Percentiles rank a stretch among this genome's conserved stretches.
phyloP scores from a whole-genome alignment of 2,888 invertebrate genomes.

The Scaptomyza parva region DNA sequence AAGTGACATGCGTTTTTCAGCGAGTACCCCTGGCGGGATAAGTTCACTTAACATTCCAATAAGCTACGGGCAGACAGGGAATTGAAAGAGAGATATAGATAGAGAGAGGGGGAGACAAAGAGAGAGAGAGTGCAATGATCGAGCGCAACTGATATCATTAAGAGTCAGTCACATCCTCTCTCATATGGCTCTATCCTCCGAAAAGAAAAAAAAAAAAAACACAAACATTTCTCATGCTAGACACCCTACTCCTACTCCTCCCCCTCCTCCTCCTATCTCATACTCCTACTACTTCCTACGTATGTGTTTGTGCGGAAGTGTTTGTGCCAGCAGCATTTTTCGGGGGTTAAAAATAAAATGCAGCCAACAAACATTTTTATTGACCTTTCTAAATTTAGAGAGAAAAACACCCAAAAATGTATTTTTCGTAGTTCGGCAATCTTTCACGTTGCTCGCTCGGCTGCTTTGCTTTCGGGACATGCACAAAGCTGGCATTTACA shows the following conservation, averaged over 20 bases:
- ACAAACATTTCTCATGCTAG: conserved; percentile 11
- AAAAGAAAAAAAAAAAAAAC: conserved; percentile 3
- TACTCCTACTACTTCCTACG: no score
- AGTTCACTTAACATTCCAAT: conserved; percentile 74
- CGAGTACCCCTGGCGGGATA: conserved; percentile 76
- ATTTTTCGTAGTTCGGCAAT: conserved; percentile 46
- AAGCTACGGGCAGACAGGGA: conserved; percentile 60
- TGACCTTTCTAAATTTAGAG: conserved; percentile 72
- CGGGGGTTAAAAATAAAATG: conserved; percentile 65
- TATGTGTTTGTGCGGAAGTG: conserved; percentile 69
- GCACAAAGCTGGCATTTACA: conserved; percentile 16
- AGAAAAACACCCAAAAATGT: conserved; percentile 57
- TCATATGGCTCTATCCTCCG: conserved; percentile 9
- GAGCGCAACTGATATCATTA: conserved; percentile 72
- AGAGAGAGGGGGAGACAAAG: not conserved
- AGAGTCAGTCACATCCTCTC: conserved; percentile 66
- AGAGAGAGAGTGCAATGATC: conserved; percentile 38
- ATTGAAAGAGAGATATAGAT: not conserved
- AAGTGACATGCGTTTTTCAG: conserved; percentile 81
- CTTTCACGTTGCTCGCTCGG: conserved; percentile 50
- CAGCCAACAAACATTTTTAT: conserved; percentile 67
- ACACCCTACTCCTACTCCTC: conserved; percentile 16
- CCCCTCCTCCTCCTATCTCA: not conserved
- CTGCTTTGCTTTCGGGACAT: not conserved
- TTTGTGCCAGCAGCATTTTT: conserved; percentile 45